phyloP scores from a whole-genome alignment of 1,140 invertebrate genomes.

The Venustaconcha ellipsiformis region DNA sequence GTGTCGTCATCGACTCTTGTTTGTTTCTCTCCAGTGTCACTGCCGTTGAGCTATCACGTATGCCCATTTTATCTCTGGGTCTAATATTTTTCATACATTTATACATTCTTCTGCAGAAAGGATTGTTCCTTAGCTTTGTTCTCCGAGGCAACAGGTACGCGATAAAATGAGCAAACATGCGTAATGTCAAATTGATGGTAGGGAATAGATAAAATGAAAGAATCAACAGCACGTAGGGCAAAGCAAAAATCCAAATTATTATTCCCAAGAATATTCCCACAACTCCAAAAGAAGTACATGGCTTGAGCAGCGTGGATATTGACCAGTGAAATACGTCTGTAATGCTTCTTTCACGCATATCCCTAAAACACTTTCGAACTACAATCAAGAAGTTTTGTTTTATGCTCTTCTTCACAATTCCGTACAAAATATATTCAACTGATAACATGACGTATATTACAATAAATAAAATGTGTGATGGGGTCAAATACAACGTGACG shows the following conservation, averaged over 20 bases:
- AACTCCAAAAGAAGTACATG: slow-evolving; percentile 16
- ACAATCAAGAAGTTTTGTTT: slow-evolving; percentile 18
- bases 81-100: neutral
- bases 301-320: slow-evolving; percentile 2
- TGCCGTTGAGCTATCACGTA: neutral
- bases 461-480: slow-evolving; percentile 14
- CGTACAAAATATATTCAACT: slow-evolving; percentile 10
- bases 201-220: slow-evolving; percentile 26
- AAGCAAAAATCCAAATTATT: slow-evolving; percentile 7
- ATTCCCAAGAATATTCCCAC: slow-evolving; percentile 23
- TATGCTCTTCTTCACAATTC: slow-evolving; percentile 1
- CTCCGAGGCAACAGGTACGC: slow-evolving; percentile 7
- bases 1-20: neutral
- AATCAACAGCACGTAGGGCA: slow-evolving; percentile 12
- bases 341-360: slow-evolving; percentile 18
- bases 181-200: slow-evolving; percentile 14
- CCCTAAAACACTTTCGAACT: slow-evolving; percentile 16
- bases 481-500: slow-evolving; percentile 18
- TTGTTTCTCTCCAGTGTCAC: slow-evolving; percentile 12
- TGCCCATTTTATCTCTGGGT: neutral
- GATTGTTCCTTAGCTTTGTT: neutral
- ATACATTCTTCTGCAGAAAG: neutral
- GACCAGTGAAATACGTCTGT: slow-evolving; percentile 14
- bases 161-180: slow-evolving; percentile 21
- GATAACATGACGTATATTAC: slow-evolving; percentile 8